Evolutionary conservation across 1,140 invertebrate species (phyloP).

Genomic region (Sesamia nonagrioides): DNA sequence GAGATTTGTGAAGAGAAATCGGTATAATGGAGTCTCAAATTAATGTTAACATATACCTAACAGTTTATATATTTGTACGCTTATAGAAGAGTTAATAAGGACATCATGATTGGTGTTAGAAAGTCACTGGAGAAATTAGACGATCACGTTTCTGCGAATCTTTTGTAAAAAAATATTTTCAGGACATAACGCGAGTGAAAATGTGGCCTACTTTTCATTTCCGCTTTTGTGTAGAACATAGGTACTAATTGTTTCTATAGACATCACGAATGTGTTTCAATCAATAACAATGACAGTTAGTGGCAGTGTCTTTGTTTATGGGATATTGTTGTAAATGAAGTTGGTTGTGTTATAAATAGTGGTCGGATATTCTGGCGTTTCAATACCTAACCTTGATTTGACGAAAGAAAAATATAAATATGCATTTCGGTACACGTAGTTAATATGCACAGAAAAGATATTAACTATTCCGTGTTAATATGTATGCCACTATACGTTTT

Average conservation of each 20-base stretch:
- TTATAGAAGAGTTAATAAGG: conserved; percentile 19
- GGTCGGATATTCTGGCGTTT: too few species aligned
- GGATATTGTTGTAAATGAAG: background rate
- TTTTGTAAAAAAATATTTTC: conserved; percentile 7
- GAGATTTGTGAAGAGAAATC: conserved; percentile 14
- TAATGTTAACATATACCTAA: background rate
- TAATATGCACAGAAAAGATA: too few species aligned
- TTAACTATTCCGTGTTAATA: too few species aligned
- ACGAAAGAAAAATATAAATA: too few species aligned
- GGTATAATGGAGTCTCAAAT: conserved; percentile 19
- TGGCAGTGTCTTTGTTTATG: background rate
- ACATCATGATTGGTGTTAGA: conserved; percentile 17
- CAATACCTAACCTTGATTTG: too few species aligned
- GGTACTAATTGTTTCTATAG: conserved; percentile 21
- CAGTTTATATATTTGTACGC: conserved; percentile 18
- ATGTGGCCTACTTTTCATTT: conserved; percentile 27
- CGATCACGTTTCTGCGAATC: conserved; percentile 25
- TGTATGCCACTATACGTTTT: too few species aligned
- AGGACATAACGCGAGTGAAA: conserved; percentile 23
- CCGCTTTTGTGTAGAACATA: conserved; percentile 28
- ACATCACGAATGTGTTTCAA: background rate
- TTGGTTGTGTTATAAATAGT: too few species aligned
- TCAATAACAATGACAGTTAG: background rate
- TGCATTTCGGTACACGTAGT: too few species aligned
- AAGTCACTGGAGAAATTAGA: conserved; percentile 14